Evolutionary conservation across 2,888 invertebrate species (phyloP).

Genomic region (Drosophila mimica): DNA sequence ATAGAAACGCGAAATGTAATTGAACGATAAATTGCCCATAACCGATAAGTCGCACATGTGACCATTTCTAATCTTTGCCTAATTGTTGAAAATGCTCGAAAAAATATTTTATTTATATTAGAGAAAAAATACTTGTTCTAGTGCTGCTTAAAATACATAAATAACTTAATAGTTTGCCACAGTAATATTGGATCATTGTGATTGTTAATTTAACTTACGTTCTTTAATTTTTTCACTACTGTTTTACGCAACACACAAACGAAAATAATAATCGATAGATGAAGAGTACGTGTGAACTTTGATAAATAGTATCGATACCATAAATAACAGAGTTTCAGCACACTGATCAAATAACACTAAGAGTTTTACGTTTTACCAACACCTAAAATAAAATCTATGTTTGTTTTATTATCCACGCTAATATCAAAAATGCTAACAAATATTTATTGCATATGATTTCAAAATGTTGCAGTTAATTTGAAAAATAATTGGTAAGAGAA

Average conservation of each 20-base stretch:
- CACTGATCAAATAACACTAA: not conserved
- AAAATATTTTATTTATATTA: not conserved
- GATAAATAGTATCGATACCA: not conserved
- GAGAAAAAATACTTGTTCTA: not conserved
- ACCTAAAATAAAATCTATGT: too few relatives aligned
- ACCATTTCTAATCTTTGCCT: not conserved
- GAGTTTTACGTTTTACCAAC: not conserved
- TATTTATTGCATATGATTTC: not conserved
- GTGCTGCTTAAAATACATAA: not conserved
- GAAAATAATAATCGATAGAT: not conserved
- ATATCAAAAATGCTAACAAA: not conserved
- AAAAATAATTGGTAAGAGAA: not conserved
- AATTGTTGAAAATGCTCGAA: not conserved
- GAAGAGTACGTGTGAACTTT: not conserved
- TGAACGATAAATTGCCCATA: not conserved
- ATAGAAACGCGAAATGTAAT: not conserved
- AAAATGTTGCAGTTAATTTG: not conserved
- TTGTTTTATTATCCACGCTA: too few relatives aligned
- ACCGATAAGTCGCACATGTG: not conserved
- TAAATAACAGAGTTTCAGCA: not conserved
- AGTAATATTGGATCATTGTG: not conserved
- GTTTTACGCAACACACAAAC: not conserved
- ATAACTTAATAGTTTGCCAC: not conserved
- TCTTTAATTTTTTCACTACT: not conserved
- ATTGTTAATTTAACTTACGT: not conserved